Base-by-base conservation (phyloP, 92 coral and sea anemone genomes). In the Phymanthus crucifer region DNA sequence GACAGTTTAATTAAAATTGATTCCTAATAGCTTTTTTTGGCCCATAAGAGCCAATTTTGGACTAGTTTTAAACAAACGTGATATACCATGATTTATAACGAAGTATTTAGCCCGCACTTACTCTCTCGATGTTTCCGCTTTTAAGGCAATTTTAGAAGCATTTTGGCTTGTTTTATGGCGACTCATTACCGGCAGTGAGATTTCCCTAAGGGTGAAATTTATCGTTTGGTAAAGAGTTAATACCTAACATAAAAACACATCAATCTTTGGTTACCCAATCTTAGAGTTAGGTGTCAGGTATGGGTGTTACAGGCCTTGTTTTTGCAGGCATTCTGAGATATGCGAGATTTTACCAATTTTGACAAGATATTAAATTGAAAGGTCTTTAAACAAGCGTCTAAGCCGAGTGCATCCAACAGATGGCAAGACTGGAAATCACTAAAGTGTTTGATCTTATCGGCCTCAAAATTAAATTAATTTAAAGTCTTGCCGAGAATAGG, bases 161-260 rank as follows among this genome's bases (percentile, higher is more conserved):
- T 73, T 81, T 76, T 40, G 77, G 64, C 45, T 24, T 67, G 73
- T 75, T 82, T 82, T 82, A 40, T 61, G 68, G 68, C 72, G 72
- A 36, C 73, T 82, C 86, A 82, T 82, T 82, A 82, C 86, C 86
- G 86, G 80, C 76, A 45, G 38, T 19, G 23, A 54, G 73, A 67
- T 73, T 58, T 52, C 58, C 81, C 81, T 64, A 34, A 61, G 81
- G 81, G 81, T 35, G 36, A 31, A 52, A 36, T 37, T 58, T 40
- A 64, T 77, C 81, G 68, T 77, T 77, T 77, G 38, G 72, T 65
- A 38, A 61, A 77, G 40, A 64, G 56, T 1, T 76, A n/a, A 64
- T 31, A 82, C 33, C 77, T 27, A 80, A 80, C 71, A 80, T 74
- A 73, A 82, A 38, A 71, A 74, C 79, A 47, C 80, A 82, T 82